These are phyloP conservation scores for Melanostoma scalare DNA, from an alignment of 2,888 invertebrate species.

Conservation along the genomic window DNA sequence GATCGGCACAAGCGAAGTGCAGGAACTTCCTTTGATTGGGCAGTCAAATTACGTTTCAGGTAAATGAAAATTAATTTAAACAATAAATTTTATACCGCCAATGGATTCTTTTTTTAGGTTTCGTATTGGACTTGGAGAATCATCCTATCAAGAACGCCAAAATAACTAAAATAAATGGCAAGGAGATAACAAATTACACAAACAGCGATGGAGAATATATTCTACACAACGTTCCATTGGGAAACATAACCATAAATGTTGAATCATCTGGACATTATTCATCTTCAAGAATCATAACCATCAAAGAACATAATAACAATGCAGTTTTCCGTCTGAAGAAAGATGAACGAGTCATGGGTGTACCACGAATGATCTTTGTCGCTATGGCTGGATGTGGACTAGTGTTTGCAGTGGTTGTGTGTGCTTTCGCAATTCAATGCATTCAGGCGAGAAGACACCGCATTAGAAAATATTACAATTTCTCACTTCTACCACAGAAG, in stretches of 20 bases:
- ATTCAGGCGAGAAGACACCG: slow-evolving; percentile 76
- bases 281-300: slow-evolving; percentile 78
- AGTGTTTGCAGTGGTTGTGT: slow-evolving; percentile 77
- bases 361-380: slow-evolving; percentile 90
- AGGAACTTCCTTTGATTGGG: slow-evolving; percentile 51
- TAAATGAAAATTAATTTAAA: slow-evolving; percentile 8
- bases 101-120: slow-evolving; percentile 80
- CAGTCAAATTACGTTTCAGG: slow-evolving; percentile 57
- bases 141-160: slow-evolving; percentile 84
- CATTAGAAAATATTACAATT: slow-evolving; percentile 80
- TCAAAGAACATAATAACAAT: slow-evolving; percentile 78
- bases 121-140: slow-evolving; percentile 85
- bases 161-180: slow-evolving; percentile 79
- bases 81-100: neutral
- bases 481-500: slow-evolving; percentile 81
- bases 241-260: slow-evolving; percentile 84
- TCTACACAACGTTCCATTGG: slow-evolving; percentile 77
- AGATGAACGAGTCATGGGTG: slow-evolving; percentile 87
- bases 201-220: slow-evolving; percentile 79
- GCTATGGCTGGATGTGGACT: slow-evolving; percentile 85
- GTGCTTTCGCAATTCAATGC: slow-evolving; percentile 79
- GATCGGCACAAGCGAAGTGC: slow-evolving; percentile 75
- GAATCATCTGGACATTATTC: slow-evolving; percentile 85
- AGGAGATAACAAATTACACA: slow-evolving; percentile 79
- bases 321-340: slow-evolving; percentile 87